Base-by-base conservation (phyloP, 2,888 invertebrate species). In the Troides oblongomaculatus region DNA sequence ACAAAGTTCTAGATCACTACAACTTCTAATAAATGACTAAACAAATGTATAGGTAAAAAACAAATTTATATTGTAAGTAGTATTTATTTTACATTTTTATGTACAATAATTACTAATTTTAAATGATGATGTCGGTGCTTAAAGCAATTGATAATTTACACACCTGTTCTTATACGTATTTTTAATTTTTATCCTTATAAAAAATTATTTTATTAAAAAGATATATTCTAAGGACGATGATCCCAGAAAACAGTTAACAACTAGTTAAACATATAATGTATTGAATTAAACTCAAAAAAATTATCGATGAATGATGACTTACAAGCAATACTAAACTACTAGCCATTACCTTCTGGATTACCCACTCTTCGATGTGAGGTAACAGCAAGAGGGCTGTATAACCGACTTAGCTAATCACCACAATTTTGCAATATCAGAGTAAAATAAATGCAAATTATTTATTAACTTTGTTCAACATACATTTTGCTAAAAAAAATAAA, bases 381-480 rank as follows among this genome's bases (percentile, higher is more conserved):
- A 84, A 84, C 77, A 77, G 69, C 73, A 74, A 74, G 75, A 79
- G 77, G 77, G 68, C 76, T 74, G 74, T 74, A 76, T 76, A 75
- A 74, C 75, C 74, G 74, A 79, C 78, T 83, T 77, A 77, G 76
- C 74, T 79, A 75, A 75, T 71, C 72, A 73, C 68, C 69, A n/a
- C 50, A 69, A 43, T 64, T 65, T 71, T 62, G 56, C 62, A 71
- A 62, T 50, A 67, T 70, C 56, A 61, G 59, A 60, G 36, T 60
- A 58, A 63, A 69, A 59, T 66, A 64, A 68, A 65, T 64, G 53
- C 62, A 46, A 62, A 58, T 62, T 56, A 53, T 70, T 66, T 63
- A 60, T 60, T 56, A 59, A 17, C 46, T 43, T 53, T 63, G 25
- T 58, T 50, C 61, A 53, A 66, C 56, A 46, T 66, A 63, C 46